These are phyloP conservation scores for Chloroclysta siterata DNA, from an alignment of 2,888 invertebrate species.

Conservation along the genomic window DNA sequence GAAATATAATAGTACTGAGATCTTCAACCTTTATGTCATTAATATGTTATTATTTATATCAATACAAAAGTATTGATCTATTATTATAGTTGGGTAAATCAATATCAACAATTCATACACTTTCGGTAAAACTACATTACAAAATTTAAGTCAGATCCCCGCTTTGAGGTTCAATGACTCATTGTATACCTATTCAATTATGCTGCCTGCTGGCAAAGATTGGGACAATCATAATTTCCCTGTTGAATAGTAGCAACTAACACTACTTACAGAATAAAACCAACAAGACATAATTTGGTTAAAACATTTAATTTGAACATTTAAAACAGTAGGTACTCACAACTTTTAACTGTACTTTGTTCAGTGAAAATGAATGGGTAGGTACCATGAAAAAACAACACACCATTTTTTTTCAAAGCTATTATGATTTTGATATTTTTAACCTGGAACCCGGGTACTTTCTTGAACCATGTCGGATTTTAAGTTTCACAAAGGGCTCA, in stretches of 20 bases:
- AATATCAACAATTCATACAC: neutral
- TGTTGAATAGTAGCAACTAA: neutral
- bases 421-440: neutral
- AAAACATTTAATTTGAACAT: neutral
- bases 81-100: neutral
- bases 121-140: neutral
- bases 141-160: neutral
- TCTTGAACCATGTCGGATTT: neutral
- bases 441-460: neutral
- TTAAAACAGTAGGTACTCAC: neutral
- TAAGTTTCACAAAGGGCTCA: neutral
- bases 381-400: too few relatives aligned
- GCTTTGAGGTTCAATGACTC: slow-evolving; percentile 11
- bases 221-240: neutral
- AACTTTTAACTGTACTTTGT: neutral
- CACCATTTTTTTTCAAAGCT: too few relatives aligned
- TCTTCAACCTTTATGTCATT: too few relatives aligned
- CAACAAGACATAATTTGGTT: neutral
- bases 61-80: too few relatives aligned
- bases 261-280: neutral
- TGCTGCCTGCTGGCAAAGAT: neutral
- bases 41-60: too few relatives aligned
- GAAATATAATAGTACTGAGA: too few relatives aligned
- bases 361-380: too few relatives aligned
- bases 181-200: slow-evolving; percentile 2